Evolutionary conservation across 1,140 invertebrate species (phyloP).

Genomic region (Micrasema minimum): DNA sequence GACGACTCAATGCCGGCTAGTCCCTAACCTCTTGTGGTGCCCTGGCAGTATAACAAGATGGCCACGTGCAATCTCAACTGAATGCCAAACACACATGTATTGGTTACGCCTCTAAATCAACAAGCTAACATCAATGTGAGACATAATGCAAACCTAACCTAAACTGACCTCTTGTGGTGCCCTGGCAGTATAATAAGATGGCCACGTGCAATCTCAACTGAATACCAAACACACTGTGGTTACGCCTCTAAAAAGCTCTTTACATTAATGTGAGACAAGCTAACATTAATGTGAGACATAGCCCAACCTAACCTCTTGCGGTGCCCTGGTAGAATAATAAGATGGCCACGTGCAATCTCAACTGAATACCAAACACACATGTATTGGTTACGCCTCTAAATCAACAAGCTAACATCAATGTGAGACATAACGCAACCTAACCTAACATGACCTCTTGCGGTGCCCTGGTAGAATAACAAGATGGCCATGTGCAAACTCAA

Average conservation of each 20-base stretch:
- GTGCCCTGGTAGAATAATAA: slow-evolving; percentile 50
- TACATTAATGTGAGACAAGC: background rate
- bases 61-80: slow-evolving; percentile 52
- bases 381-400: background rate
- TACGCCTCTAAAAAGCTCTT: background rate
- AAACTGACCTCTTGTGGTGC: background rate
- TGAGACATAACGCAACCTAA: background rate
- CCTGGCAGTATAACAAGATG: slow-evolving; percentile 51
- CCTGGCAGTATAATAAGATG: background rate
- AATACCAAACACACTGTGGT: background rate
- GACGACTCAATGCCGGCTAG: slow-evolving; percentile 80
- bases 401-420: background rate
- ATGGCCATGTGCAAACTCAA: background rate
- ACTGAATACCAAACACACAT: slow-evolving; percentile 28
- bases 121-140: background rate
- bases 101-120: background rate
- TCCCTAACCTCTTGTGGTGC: slow-evolving; percentile 65
- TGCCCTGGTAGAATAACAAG: background rate
- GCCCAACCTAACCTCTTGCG: slow-evolving; percentile 66
- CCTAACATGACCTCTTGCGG: background rate
- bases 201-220: background rate
- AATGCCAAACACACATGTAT: background rate
- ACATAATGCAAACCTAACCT: background rate
- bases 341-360: slow-evolving; percentile 52
- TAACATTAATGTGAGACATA: too few species aligned